Conservation (phyloP, 2,888 invertebrate species). For the Plutella xylostella region DNA sequence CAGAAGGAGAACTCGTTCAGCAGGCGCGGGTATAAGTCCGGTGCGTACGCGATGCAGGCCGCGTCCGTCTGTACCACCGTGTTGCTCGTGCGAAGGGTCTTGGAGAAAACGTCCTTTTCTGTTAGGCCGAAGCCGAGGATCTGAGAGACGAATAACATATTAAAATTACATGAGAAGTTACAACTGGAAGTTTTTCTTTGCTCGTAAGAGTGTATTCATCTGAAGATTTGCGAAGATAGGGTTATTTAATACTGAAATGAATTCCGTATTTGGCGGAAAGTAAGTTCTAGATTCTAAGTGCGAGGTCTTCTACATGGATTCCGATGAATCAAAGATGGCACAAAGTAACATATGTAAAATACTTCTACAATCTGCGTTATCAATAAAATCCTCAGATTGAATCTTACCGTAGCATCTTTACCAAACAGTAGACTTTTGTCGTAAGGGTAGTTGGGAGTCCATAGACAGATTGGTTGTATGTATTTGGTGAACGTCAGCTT, state of each 20-base stretch:
- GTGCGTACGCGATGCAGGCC: conserved; percentile 56
- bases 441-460: conserved; percentile 56
- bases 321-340: no score
- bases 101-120: conserved; percentile 63
- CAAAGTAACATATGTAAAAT: no score
- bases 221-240: no score
- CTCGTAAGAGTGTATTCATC: no score
- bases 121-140: conserved; percentile 72
- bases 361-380: no score
- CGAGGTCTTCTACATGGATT: no score
- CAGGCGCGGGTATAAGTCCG: conserved; percentile 57
- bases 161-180: no score
- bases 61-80: conserved; percentile 61
- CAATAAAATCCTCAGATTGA: not conserved
- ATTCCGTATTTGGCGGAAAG: no score
- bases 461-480: conserved; percentile 54
- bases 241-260: no score
- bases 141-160: conserved; percentile 34
- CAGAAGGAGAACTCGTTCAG: conserved; percentile 73
- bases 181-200: no score
- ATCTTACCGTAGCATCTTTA: conserved; percentile 41
- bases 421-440: conserved; percentile 41
- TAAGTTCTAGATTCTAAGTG: no score
- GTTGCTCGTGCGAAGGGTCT: conserved; percentile 53
- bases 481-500: conserved; percentile 40